Evolutionary conservation across 1,140 invertebrate species (phyloP).

Genomic region (Drosophila azteca): DNA sequence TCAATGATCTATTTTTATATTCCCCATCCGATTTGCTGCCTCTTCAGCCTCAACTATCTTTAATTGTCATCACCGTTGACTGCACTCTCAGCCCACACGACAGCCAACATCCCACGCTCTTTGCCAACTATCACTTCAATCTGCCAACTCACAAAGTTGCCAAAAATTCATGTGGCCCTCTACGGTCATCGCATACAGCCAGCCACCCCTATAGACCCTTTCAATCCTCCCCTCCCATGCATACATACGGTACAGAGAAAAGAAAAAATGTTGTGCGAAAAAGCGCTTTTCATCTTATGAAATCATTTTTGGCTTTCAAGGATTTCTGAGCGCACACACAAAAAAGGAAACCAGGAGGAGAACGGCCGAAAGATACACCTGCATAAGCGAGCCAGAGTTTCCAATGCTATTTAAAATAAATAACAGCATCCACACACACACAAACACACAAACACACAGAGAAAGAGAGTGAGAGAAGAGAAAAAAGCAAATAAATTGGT

Average conservation of each 20-base stretch:
- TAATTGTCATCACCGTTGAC: slow-evolving; percentile 49
- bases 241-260: slow-evolving; percentile 21
- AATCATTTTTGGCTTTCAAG: slow-evolving; percentile 69
- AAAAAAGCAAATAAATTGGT: slow-evolving; percentile 80
- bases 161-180: slow-evolving; percentile 46
- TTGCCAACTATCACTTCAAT: slow-evolving; percentile 44
- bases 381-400: slow-evolving; percentile 24
- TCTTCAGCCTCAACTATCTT: slow-evolving; percentile 26
- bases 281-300: slow-evolving; percentile 75
- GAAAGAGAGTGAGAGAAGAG: background rate
- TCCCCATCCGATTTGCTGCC: background rate
- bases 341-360: slow-evolving; percentile 4
- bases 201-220: background rate
- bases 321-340: slow-evolving; percentile 51
- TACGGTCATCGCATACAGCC: background rate
- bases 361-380: slow-evolving; percentile 19
- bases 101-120: background rate
- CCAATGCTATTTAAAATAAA: slow-evolving; percentile 78
- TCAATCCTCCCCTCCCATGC: background rate
- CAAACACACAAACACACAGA: slow-evolving; percentile 21
- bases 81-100: slow-evolving; percentile 3
- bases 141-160: slow-evolving; percentile 51
- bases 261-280: slow-evolving; percentile 57
- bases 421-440: slow-evolving; percentile 50
- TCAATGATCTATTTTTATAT: background rate